These are phyloP conservation scores for Lampropteryx suffumata DNA, from an alignment of 2,888 invertebrate genomes.

Conservation along the genomic window DNA sequence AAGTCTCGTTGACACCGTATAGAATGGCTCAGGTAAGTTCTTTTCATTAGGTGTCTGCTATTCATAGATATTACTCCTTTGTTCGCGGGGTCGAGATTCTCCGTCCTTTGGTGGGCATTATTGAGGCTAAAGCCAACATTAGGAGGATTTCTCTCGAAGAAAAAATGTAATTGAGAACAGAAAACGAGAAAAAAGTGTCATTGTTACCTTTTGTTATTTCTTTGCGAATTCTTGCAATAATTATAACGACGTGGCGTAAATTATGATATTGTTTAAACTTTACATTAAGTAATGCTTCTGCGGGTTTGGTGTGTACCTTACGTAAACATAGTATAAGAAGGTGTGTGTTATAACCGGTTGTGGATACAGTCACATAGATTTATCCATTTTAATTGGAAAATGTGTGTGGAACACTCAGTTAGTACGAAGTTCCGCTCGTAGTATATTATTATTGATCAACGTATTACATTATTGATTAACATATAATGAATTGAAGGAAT, in stretches of 20 bases:
- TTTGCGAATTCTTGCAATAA: not conserved
- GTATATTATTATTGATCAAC: no score
- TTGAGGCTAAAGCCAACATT: slow-evolving; percentile 14
- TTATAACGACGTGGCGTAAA: not conserved
- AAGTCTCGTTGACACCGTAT: slow-evolving; percentile 6
- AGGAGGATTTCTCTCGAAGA: slow-evolving; percentile 9
- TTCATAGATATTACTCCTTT: slow-evolving; percentile 20
- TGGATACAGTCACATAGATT: no score
- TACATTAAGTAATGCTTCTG: no score
- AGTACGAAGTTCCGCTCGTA: no score
- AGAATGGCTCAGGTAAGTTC: slow-evolving; percentile 16
- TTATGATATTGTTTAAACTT: no score
- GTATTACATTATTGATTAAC: no score
- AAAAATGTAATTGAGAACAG: slow-evolving; percentile 13
- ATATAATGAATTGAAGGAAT: no score
- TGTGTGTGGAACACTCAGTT: no score
- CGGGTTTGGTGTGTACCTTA: no score
- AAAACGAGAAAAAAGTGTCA: slow-evolving; percentile 10
- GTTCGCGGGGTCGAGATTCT: slow-evolving; percentile 16
- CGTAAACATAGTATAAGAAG: no score
- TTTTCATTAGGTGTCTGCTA: slow-evolving; percentile 22
- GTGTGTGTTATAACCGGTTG: no score
- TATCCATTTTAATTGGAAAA: no score
- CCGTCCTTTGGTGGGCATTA: slow-evolving; percentile 14
- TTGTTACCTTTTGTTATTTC: not conserved